Base-by-base conservation (phyloP, 2,888 invertebrate species). In the Xestia ashworthii region DNA sequence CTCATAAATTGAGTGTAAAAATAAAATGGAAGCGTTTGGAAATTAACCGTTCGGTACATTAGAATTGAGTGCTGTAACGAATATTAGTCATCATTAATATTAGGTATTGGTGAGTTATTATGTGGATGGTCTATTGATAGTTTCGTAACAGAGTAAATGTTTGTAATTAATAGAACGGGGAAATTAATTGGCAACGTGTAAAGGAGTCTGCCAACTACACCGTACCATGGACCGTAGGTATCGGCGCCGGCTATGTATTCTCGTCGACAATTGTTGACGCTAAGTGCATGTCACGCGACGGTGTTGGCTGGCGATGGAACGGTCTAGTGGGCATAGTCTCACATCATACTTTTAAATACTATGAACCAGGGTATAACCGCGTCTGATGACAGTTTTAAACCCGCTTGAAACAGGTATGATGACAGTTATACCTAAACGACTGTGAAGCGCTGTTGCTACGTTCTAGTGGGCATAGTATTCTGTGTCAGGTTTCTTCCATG, bases 1-100 rank as follows among this genome's bases (percentile, higher is more conserved):
- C 90, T 91, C 91, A 93, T 93, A 90, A 92, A 92, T 92, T 91
- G 74, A 60, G 48, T 70, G 69, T 67, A 71, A 80, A 84, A 87
- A 83, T 83, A 75, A 73, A 80, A 79, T 76, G 74, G 74, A 32
- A 85, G 32, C 60, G 46, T 75, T 76, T 76, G 65, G 65, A 44
- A 58, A 66, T 66, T 76, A 76, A 50, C 55, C n/a, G 11, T 74
- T 75, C 11, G 32, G 14, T 14, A 82, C 9, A 65, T 82, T 64
- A n/a, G 1, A 76, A 70, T 60, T 70, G 46, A 69, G 25, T 48
- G 32, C 16, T 25, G 16, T 65, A 50, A n/a, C 44, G 50, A 65
- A 44, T 83, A 44, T 48, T n/a, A 44, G 44, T 14, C 22, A n/a
- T 65, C 14, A 65, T 65, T 65, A 65, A 38, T 83, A 38, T 32